Evolutionary conservation across 1,140 invertebrate genomes (phyloP), one percentile per base, ranked within the genome.

Genomic region (Achroia grisella): DNA sequence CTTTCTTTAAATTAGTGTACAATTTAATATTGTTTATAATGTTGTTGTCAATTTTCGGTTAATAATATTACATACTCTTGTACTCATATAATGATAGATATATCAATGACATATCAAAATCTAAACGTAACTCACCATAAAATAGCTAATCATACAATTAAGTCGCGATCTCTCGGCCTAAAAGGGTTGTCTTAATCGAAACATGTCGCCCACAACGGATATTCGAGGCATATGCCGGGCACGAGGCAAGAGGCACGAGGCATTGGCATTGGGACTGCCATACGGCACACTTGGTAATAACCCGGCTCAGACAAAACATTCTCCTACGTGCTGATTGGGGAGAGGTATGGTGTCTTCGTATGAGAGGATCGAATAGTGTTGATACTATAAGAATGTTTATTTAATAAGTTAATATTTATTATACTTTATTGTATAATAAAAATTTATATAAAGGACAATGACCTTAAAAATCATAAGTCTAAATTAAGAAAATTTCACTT

Each of bases 151-250:
- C 35, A 33, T 10, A 48, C 13, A 13, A 2, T 6, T 23, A 23
- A 23, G 17, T 23, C n/a, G 12, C n/a, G 10, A 43, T 23, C 77
- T 81, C 77, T 46, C 54, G 37, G 36, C 32, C 67, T 74, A 73
- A 42, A 62, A 79, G 75, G 75, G 75, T 74, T 76, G 72, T 74
- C 71, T 73, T 68, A 72, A 79, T 72, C 55, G 71, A 68, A 77
- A 76, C 68, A 74, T 72, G 71, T 79, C 71, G 64, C 39, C 55
- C 54, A 66, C 69, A 78, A 68, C 62, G 66, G 62, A 71, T 73
- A 76, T 76, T 74, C 60, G 47, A 65, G 64, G 58, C 72, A 76
- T 64, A 71, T 64, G 67, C 58, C 46, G 55, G 51, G 47, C 51
- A 43, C 56, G 58, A 63, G 54, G 49, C 17, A 23, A 2, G 17